Conservation (phyloP, 2,113 vertebrate species). For the Sorex fumeus region DNA sequence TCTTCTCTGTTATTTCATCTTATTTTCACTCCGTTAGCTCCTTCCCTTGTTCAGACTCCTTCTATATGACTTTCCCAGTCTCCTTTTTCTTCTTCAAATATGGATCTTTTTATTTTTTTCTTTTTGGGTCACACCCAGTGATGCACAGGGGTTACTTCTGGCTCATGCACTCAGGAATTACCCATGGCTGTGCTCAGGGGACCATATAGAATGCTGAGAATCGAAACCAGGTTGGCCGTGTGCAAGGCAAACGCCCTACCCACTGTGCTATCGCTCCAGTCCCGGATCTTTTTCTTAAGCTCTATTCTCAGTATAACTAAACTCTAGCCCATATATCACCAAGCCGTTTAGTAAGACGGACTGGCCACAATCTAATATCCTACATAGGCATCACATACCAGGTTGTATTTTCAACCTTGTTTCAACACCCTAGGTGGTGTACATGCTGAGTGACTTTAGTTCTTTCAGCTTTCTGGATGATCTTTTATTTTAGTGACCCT, state of each 20-base stretch:
- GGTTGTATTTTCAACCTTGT: conserved; percentile 72
- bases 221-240: no score
- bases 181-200: no score
- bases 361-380: conserved; percentile 9
- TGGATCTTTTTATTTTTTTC: conserved; percentile 54
- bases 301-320: neutral
- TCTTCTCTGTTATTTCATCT: conserved; percentile 49
- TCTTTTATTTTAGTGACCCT: conserved; percentile 79
- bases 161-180: no score
- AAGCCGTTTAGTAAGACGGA: neutral
- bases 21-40: neutral
- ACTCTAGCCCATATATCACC: accelerated
- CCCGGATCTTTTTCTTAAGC: conserved; percentile 46
- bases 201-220: no score
- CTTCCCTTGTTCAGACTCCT: neutral
- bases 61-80: conserved; percentile 5
- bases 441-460: conserved; percentile 49
- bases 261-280: no score
- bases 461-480: conserved; percentile 71
- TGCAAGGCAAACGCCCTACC: no score
- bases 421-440: conserved; percentile 49
- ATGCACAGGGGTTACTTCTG: no score
- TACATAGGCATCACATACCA: neutral
- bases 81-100: neutral
- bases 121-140: no score